phyloP scores from a whole-genome alignment of 30 jellyfish, hydroid and myxozoan genomes.

The Aurelia sp. region DNA sequence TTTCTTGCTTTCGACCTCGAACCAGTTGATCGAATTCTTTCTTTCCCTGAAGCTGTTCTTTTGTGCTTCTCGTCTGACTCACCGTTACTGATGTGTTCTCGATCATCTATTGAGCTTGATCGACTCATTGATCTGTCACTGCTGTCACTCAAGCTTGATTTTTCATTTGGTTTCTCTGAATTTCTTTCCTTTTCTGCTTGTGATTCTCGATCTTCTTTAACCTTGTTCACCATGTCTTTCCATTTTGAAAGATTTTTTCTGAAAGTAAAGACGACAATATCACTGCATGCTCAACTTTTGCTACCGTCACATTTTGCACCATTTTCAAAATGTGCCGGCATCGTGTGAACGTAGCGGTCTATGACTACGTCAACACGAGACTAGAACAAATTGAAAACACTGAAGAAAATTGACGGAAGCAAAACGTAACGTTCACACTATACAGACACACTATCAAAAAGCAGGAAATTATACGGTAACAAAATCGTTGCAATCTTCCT shows the following conservation, averaged over 20 bases:
- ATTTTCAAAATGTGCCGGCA: too few relatives aligned
- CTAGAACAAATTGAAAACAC: too few relatives aligned
- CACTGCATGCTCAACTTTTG: background rate
- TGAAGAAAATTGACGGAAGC: too few relatives aligned
- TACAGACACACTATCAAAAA: too few relatives aligned
- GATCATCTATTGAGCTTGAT: slow-evolving; percentile 58
- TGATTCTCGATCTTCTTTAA: slow-evolving; percentile 67
- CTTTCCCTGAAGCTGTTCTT: slow-evolving; percentile 38
- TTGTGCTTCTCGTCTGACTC: slow-evolving; percentile 28
- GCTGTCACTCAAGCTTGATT: slow-evolving; percentile 10
- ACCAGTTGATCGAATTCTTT: slow-evolving; percentile 34
- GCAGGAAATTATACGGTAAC: too few relatives aligned
- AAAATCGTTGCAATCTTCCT: too few relatives aligned
- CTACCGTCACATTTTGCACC: too few relatives aligned
- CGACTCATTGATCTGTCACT: slow-evolving; percentile 41
- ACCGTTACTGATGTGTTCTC: slow-evolving; percentile 41
- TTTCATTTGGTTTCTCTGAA: background rate
- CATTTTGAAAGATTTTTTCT: slow-evolving; percentile 73
- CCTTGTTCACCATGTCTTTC: slow-evolving; percentile 80
- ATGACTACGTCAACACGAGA: too few relatives aligned
- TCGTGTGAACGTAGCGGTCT: too few relatives aligned
- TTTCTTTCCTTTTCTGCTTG: slow-evolving; percentile 11
- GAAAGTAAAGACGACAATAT: background rate
- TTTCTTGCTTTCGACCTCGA: slow-evolving; percentile 9
- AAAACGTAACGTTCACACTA: too few relatives aligned